phyloP scores from a whole-genome alignment of 2,797 vertebrate genomes.

The Trichosurus vulpecula region DNA sequence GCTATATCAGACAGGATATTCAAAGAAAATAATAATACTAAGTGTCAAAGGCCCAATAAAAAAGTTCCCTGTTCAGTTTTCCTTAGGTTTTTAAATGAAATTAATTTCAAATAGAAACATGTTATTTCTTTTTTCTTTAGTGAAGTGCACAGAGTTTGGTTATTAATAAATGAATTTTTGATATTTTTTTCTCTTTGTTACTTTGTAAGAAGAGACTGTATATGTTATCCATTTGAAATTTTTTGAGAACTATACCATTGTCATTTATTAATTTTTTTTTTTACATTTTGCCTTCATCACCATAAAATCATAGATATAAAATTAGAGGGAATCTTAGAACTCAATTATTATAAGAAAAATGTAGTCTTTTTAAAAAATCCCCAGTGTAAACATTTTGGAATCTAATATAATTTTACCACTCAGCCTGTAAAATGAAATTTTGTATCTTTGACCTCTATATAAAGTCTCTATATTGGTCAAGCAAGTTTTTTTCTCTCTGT shows the following conservation, averaged over 20 bases:
- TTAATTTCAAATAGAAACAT: neutral
- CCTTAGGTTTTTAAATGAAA: conserved; percentile 5
- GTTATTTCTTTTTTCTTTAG: neutral
- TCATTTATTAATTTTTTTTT: conserved; percentile 24
- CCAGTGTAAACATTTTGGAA: conserved; percentile 40
- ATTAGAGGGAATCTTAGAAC: neutral
- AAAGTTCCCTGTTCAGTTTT: neutral
- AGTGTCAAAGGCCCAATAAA: neutral
- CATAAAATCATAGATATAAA: neutral
- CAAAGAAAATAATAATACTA: conserved; percentile 8
- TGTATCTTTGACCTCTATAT: conserved; percentile 46
- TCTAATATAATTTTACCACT: conserved; percentile 50
- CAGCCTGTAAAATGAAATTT: conserved; percentile 21
- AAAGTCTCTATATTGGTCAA: conserved; percentile 43
- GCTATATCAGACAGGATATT: neutral
- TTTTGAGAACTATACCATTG: conserved; percentile 1
- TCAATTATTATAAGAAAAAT: neutral
- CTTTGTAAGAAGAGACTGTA: conserved; percentile 9
- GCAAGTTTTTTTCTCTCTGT: conserved; percentile 35
- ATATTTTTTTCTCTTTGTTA: conserved; percentile 7
- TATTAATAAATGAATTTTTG: neutral
- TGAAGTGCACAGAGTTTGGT: neutral
- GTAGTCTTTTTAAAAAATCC: conserved; percentile 2
- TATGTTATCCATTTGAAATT: conserved; percentile 14
- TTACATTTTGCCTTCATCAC: neutral